phyloP scores from a whole-genome alignment of 2,888 invertebrate genomes.

The Ethmia dodecea region DNA sequence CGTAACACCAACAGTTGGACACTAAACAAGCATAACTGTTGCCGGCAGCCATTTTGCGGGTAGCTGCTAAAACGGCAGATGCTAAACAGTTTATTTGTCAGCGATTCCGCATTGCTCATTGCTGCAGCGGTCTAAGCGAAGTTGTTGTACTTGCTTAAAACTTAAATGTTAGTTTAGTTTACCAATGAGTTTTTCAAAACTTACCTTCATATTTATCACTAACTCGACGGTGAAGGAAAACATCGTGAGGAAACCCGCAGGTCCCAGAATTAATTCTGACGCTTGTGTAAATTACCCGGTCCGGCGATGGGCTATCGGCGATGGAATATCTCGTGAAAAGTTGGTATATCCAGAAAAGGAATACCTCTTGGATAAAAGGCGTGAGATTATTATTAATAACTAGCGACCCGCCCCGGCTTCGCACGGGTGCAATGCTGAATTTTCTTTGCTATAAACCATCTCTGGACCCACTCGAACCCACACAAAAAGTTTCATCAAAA shows the following conservation, averaged over 20 bases:
- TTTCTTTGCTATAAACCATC: too few species aligned
- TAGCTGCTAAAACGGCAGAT: conserved; percentile 48
- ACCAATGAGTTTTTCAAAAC: not conserved
- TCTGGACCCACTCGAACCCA: too few species aligned
- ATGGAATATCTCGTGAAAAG: too few species aligned
- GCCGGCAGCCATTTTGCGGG: conserved; percentile 42
- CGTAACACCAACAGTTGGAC: conserved; percentile 46
- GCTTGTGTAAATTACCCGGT: not conserved
- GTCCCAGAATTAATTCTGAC: not conserved
- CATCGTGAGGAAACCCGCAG: not conserved
- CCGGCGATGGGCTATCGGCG: not conserved
- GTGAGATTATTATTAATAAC: too few species aligned
- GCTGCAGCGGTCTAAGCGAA: too few species aligned
- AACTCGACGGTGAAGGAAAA: not conserved
- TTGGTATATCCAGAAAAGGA: too few species aligned
- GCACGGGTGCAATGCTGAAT: too few species aligned
- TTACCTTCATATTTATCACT: not conserved
- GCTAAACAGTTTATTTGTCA: conserved; percentile 48
- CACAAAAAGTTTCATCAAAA: too few species aligned
- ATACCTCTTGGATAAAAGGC: too few species aligned
- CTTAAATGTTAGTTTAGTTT: too few species aligned
- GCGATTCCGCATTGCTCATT: conserved; percentile 38
- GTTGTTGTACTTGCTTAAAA: too few species aligned
- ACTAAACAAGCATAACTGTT: conserved; percentile 54
- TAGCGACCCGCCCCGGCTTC: too few species aligned